phyloP scores from a whole-genome alignment of 2,888 invertebrate genomes.

The Oligia strigilis region DNA sequence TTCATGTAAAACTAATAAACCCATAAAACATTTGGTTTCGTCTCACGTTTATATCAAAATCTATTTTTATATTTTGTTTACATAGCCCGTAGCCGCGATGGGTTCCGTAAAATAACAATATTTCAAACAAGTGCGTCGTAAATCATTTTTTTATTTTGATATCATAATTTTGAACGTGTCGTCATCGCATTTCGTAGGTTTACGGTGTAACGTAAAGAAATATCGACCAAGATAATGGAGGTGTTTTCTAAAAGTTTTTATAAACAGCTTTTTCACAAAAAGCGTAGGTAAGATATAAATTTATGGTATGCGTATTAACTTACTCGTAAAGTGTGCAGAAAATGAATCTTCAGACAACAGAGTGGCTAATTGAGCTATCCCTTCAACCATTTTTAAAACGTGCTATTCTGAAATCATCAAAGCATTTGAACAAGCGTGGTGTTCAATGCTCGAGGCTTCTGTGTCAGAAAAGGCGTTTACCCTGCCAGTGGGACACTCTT shows the following conservation, averaged over 20 bases:
- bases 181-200: conserved; percentile 40
- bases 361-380: neutral
- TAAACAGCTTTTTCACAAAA: conserved; percentile 8
- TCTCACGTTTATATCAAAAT: conserved; percentile 45
- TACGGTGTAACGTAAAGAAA: conserved; percentile 35
- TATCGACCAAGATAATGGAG: conserved; percentile 44
- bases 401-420: neutral
- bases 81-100: conserved; percentile 16
- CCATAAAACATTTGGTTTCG: conserved; percentile 30
- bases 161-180: conserved; percentile 45
- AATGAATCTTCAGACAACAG: neutral
- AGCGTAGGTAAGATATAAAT: neutral
- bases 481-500: neutral
- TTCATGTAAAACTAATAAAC: conserved; percentile 53
- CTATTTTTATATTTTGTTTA: conserved; percentile 59
- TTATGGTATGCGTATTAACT: neutral
- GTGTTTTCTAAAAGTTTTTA: conserved; percentile 24
- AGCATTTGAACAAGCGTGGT: neutral
- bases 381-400: neutral
- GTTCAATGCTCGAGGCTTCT: neutral
- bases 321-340: neutral
- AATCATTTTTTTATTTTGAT: conserved; percentile 50
- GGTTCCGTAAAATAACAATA: conserved; percentile 44
- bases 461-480: neutral
- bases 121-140: conserved; percentile 48